Base-by-base conservation (phyloP, 2,113 vertebrate genomes). In the Lampris incognitus region DNA sequence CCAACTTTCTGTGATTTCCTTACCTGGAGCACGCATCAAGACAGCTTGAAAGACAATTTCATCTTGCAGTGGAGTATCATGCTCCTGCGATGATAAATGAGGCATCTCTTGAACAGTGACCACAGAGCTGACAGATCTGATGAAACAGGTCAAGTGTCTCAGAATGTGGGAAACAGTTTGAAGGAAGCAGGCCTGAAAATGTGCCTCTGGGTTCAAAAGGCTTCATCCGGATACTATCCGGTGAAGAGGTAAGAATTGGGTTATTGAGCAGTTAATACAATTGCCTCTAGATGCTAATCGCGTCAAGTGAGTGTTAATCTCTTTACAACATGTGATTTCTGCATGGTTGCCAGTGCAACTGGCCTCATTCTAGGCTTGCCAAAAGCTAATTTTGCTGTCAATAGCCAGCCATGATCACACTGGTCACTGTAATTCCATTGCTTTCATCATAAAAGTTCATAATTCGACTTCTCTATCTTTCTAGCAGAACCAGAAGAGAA, bases 221-320 rank as follows among this genome's bases (percentile, higher is more conserved):
- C 63, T n/a, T 49, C 48, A 37, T 37, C 63, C 36, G 58, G 38
- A 62, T n/a, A 24, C 74, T 63, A 6, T 67, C 76, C 88, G 79
- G 56, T 77, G 74, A 68, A 70, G 65, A 76, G 83, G 70, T 72
- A 84, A 69, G 69, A 87, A 83, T 83, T 83, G 81, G 72, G 86
- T 79, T 86, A 89, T 90, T 89, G 87, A 87, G 79, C 85, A 84
- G 80, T 81, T 85, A 86, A 91, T 87, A 75, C 75, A 86, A 91
- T 86, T 85, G 86, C 81, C 69, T 81, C 74, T 71, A 71, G 62
- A 82, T 80, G 72, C 66, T 83, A 83, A 84, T 87, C 67, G 81
- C 87, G 91, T 85, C 80, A 85, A 89, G 72, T 62, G 81, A 84
- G 79, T 71, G 82, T 85, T 89, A 86, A 89, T 89, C 89, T 88